These are phyloP conservation scores for Pseudochaenichthys georgianus DNA, from an alignment of 2,797 vertebrate species.

Conservation along the genomic window DNA sequence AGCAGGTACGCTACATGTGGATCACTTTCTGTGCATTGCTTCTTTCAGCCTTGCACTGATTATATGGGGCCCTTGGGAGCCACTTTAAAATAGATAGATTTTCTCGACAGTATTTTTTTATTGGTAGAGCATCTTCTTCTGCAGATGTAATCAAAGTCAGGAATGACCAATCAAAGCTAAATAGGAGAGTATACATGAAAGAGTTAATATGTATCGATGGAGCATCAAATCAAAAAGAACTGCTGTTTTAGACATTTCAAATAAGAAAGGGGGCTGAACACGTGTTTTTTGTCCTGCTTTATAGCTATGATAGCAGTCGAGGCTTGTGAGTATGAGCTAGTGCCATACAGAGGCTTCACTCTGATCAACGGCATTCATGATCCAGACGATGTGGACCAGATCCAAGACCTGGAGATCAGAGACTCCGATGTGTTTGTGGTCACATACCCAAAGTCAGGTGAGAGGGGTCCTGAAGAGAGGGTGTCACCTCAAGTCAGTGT, in stretches of 20 bases:
- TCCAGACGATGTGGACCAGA: slow-evolving; percentile 71
- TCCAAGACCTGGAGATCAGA: slow-evolving; percentile 65
- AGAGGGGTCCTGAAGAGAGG: slow-evolving; percentile 6
- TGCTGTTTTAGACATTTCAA: neutral
- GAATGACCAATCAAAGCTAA: too few species aligned
- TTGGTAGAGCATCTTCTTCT: too few species aligned
- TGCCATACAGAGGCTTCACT: slow-evolving; percentile 63
- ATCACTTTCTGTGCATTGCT: neutral
- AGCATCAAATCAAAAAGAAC: neutral
- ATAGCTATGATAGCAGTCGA: slow-evolving; percentile 39
- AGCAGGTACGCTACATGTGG: slow-evolving; percentile 19
- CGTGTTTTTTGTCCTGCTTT: neutral
- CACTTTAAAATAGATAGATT: neutral
- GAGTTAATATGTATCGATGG: neutral
- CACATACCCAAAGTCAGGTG: slow-evolving; percentile 82
- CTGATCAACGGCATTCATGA: slow-evolving; percentile 68
- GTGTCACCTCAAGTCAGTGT: slow-evolving; percentile 5
- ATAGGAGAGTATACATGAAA: too few species aligned
- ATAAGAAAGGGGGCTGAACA: neutral
- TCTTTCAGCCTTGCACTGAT: neutral
- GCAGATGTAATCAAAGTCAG: too few species aligned
- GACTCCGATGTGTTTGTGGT: slow-evolving; percentile 75
- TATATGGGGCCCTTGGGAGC: neutral
- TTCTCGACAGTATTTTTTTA: neutral
- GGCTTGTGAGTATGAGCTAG: slow-evolving; percentile 27